phyloP scores from a whole-genome alignment of 2,888 invertebrate genomes.

The Nowickia ferox region DNA sequence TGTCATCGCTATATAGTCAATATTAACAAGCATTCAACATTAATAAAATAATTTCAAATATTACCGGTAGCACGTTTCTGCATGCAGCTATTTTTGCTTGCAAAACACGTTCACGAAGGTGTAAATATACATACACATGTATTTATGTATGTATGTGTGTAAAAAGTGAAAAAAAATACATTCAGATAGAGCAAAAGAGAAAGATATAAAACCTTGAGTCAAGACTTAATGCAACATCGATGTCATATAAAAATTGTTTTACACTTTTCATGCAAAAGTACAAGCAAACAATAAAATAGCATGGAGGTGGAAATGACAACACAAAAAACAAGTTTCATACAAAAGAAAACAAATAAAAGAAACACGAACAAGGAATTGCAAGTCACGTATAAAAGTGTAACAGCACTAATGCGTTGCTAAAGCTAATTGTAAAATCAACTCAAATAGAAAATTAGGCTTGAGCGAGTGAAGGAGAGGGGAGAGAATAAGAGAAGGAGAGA shows the following conservation, averaged over 20 bases:
- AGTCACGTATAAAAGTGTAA: slow-evolving; percentile 62
- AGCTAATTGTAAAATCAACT: slow-evolving; percentile 67
- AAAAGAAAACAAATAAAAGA: slow-evolving; percentile 11
- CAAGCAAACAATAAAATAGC: slow-evolving; percentile 9
- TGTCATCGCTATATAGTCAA: slow-evolving; percentile 24
- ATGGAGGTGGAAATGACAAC: not conserved
- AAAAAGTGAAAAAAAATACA: not conserved
- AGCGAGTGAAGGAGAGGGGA: not conserved
- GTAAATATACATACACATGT: not conserved
- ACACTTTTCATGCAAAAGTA: slow-evolving; percentile 14
- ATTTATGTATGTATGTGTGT: not conserved
- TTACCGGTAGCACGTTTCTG: slow-evolving; percentile 18
- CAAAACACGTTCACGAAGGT: slow-evolving; percentile 35
- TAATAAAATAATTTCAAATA: slow-evolving; percentile 12
- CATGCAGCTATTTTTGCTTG: not conserved
- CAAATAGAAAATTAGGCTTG: slow-evolving; percentile 26
- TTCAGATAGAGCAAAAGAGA: not conserved
- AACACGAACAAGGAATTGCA: slow-evolving; percentile 23
- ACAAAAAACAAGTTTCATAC: not conserved
- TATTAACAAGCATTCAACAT: slow-evolving; percentile 30
- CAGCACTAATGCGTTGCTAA: slow-evolving; percentile 65
- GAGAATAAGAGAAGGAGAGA: not conserved
- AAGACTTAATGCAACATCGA: slow-evolving; percentile 40
- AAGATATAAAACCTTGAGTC: slow-evolving; percentile 6
- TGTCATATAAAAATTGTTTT: slow-evolving; percentile 19